phyloP scores from a whole-genome alignment of 2,888 invertebrate species.

The Hymenopus coronatus region DNA sequence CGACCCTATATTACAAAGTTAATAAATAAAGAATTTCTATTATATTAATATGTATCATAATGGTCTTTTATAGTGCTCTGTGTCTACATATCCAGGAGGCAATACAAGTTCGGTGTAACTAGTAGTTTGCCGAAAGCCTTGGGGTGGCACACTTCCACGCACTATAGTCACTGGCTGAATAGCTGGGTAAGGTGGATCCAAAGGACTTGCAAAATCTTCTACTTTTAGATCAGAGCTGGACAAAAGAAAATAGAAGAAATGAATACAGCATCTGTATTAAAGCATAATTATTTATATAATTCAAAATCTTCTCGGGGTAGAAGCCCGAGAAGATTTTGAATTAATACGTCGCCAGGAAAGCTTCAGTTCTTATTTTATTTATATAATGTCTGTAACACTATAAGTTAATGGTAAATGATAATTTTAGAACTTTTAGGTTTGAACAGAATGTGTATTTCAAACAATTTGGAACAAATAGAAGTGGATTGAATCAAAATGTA shows the following conservation, averaged over 20 bases:
- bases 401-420: too few species aligned
- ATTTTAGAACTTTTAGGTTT: too few species aligned
- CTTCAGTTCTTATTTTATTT: too few species aligned
- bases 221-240: slow-evolving; percentile 30
- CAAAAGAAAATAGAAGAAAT: neutral
- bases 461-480: too few species aligned
- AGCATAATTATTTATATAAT: too few species aligned
- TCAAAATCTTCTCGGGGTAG: too few species aligned
- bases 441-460: too few species aligned
- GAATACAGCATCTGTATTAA: neutral
- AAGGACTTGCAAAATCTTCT: slow-evolving; percentile 38
- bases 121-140: slow-evolving; percentile 39
- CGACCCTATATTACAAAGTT: neutral
- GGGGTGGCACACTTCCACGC: slow-evolving; percentile 40
- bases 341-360: too few species aligned
- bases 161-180: slow-evolving; percentile 40
- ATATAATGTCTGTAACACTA: too few species aligned
- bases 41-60: neutral
- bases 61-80: slow-evolving; percentile 27
- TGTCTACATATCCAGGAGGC: slow-evolving; percentile 40
- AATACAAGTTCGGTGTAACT: slow-evolving; percentile 40
- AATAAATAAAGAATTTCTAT: neutral
- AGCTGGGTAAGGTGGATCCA: slow-evolving; percentile 39
- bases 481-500: too few species aligned
- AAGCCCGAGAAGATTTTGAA: too few species aligned